Percentiles rank a stretch among this genome's conserved stretches.
Evolutionary conservation across 2,888 invertebrate genomes (phyloP).

Genomic region (Exocentrus adspersus): DNA sequence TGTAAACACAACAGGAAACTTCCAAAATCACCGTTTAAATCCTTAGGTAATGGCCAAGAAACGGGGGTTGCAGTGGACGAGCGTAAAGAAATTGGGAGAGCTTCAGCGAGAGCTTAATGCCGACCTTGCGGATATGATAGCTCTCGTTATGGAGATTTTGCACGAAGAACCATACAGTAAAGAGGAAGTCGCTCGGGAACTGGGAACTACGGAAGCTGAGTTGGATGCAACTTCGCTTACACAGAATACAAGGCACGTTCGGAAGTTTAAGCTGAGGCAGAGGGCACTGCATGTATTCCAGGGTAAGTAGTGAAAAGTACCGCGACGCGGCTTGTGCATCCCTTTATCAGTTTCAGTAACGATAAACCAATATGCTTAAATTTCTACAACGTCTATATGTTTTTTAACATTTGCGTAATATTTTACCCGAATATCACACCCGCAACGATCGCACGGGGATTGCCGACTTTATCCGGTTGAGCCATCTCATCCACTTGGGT

Average conservation of each 20-base stretch:
- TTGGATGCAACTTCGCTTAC: conserved; percentile 75
- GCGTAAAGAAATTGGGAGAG: conserved; percentile 75
- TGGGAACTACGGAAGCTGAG: conserved; percentile 70
- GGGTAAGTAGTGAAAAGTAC: conserved; percentile 67
- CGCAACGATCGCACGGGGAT: not conserved
- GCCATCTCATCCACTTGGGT: not conserved
- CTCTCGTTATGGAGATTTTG: conserved; percentile 72
- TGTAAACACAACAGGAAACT: conserved; percentile 35
- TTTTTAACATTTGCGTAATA: not conserved
- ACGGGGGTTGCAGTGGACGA: conserved; percentile 70
- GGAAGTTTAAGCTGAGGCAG: conserved; percentile 81
- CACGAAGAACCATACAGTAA: conserved; percentile 75
- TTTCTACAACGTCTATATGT: no score
- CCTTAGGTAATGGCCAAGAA: conserved; percentile 75
- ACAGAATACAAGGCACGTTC: conserved; percentile 70
- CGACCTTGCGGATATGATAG: conserved; percentile 75
- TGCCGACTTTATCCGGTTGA: not conserved
- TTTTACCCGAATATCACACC: not conserved
- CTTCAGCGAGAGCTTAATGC: conserved; percentile 75
- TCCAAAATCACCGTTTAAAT: conserved; percentile 23
- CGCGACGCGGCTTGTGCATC: no score
- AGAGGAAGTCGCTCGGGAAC: conserved; percentile 63
- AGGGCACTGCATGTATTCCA: conserved; percentile 90
- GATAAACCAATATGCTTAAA: no score
- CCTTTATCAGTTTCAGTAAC: no score